A percentile compares a stretch with the other conserved stretches of the same genome.
phyloP scores from a whole-genome alignment of 1,140 invertebrate species.

The Myzus persicae region DNA sequence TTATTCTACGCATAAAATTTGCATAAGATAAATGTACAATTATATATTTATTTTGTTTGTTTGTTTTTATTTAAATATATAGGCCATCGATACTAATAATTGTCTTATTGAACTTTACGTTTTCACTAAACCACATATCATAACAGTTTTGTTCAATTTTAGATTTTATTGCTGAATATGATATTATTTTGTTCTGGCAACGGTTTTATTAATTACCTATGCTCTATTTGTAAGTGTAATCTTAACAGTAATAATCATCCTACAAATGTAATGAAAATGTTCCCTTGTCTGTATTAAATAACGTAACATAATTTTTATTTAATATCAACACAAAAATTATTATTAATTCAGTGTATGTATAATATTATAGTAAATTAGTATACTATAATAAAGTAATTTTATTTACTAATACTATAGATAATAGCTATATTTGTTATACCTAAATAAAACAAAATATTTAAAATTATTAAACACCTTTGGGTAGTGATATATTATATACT shows the following conservation, averaged over 20 bases:
- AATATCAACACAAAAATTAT: background rate
- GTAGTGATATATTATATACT: too few relatives aligned
- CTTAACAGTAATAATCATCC: background rate
- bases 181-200: background rate
- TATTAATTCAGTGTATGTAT: background rate
- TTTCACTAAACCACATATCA: background rate
- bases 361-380: background rate
- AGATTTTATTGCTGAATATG: background rate
- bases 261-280: background rate
- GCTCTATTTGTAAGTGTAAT: background rate
- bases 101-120: background rate
- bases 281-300: background rate
- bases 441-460: too few relatives aligned
- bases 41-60: conserved; percentile 1
- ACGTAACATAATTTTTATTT: background rate
- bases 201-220: background rate
- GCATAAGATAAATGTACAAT: background rate
- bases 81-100: conserved; percentile 19
- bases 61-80: conserved; percentile 29
- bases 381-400: background rate
- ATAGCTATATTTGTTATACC: too few relatives aligned
- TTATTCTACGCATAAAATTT: conserved; percentile 37
- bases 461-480: too few relatives aligned
- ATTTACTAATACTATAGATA: background rate
- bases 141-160: background rate